Percentiles rank a stretch among this genome's conserved stretches.
These are phyloP conservation scores for Micronycteris hirsuta DNA, from an alignment of 2,113 vertebrate genomes.

Conservation along the genomic window DNA sequence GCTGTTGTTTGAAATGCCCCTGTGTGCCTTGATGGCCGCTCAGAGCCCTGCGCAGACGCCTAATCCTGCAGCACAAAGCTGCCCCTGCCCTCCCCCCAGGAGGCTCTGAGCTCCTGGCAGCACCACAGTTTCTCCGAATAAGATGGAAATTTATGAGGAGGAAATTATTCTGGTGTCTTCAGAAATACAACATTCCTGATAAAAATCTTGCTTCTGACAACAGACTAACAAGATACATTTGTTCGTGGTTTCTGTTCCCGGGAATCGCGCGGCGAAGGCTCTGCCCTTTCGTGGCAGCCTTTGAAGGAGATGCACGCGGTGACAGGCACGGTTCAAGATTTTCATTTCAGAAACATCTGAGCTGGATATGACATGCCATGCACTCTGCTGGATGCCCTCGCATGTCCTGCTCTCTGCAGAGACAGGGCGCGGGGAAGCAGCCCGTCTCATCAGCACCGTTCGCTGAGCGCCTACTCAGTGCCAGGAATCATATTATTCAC, in stretches of 20 bases:
- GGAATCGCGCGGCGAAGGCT: conserved; percentile 50
- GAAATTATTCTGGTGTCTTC: conserved; percentile 78
- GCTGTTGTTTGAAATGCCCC: not conserved
- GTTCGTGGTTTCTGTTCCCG: conserved; percentile 68
- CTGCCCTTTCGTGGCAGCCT: conserved; percentile 44
- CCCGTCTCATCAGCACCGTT: not conserved
- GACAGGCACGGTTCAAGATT: conserved; percentile 52
- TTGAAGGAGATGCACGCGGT: conserved; percentile 44
- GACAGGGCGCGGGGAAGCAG: rapidly evolving
- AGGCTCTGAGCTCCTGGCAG: conserved; percentile 68
- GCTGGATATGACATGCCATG: not conserved
- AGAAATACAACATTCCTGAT: conserved; percentile 80
- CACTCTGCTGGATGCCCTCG: not conserved
- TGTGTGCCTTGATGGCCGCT: not conserved
- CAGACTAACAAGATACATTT: conserved; percentile 78
- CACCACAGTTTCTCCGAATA: conserved; percentile 61
- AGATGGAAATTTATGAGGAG: conserved; percentile 80
- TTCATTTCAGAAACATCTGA: not conserved
- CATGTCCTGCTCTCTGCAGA: rapidly evolving
- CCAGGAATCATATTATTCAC: not conserved
- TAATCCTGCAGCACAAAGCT: conserved; percentile 46
- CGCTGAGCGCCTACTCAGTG: not conserved
- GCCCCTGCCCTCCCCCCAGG: not conserved
- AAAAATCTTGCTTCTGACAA: conserved; percentile 81
- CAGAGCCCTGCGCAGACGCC: conserved; percentile 22